phyloP scores from a whole-genome alignment of 2,797 vertebrate species.

The Eidolon dupreanum region DNA sequence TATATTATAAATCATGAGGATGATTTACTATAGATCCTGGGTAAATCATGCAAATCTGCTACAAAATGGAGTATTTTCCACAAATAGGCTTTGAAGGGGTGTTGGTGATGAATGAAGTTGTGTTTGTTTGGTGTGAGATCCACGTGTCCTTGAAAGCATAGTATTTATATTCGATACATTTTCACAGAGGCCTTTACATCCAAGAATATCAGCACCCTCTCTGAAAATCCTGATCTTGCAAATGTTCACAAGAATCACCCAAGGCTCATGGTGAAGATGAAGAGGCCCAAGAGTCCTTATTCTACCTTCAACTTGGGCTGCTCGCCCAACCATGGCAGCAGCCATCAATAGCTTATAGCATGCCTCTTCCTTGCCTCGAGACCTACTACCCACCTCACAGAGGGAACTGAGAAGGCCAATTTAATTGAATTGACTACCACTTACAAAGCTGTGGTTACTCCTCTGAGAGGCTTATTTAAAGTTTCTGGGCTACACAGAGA shows the following conservation, averaged over 20 bases:
- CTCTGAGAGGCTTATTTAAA: constrained; percentile 69
- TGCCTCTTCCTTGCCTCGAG: neutral
- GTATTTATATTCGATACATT: neutral
- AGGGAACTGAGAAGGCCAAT: constrained; percentile 17
- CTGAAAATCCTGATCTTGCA: constrained; percentile 33
- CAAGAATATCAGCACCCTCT: neutral
- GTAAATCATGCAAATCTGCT: constrained; percentile 56
- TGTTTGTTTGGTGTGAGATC: constrained; percentile 32
- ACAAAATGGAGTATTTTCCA: constrained; percentile 52
- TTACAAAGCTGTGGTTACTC: constrained; percentile 57
- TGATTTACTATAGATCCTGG: constrained; percentile 24
- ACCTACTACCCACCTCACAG: constrained; percentile 21
- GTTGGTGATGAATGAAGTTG: constrained; percentile 9
- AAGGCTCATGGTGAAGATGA: neutral
- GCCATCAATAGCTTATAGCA: neutral
- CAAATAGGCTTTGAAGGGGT: constrained; percentile 47
- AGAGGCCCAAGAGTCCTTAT: neutral
- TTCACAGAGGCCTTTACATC: constrained; percentile 6
- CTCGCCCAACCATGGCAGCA: neutral
- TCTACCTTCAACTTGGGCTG: neutral
- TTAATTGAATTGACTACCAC: constrained; percentile 68
- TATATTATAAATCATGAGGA: constrained; percentile 9
- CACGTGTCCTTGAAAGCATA: constrained; percentile 31
- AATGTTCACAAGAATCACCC: constrained; percentile 11
- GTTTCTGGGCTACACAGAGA: constrained; percentile 65